A percentile compares a stretch with the other conserved stretches of the same genome.
Conservation (phyloP, 2,113 vertebrate species). For the Alethe diademata region DNA sequence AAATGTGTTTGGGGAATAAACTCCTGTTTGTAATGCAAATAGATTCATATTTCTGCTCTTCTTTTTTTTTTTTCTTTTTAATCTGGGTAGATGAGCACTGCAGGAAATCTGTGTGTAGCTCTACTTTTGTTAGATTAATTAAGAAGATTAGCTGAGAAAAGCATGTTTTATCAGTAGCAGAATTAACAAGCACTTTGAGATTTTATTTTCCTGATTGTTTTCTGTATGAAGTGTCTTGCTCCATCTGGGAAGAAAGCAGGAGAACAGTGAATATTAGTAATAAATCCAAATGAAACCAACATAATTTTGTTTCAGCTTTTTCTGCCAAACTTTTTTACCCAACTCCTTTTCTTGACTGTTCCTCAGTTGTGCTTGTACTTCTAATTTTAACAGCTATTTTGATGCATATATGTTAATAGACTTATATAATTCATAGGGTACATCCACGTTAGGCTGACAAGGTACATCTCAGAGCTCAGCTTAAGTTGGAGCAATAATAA, state of each 20-base stretch:
- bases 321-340: not conserved
- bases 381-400: slow-evolving; percentile 51
- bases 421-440: slow-evolving; percentile 18
- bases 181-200: not conserved
- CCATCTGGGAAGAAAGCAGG: not conserved
- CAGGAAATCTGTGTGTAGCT: not conserved
- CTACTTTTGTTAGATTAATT: slow-evolving; percentile 16
- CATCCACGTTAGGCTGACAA: not conserved
- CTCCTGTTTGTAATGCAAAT: not conserved
- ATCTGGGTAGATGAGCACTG: not conserved
- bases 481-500: not conserved
- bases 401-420: slow-evolving; percentile 30
- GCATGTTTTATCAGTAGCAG: not conserved
- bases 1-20: not conserved
- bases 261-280: not conserved
- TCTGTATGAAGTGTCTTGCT: not conserved
- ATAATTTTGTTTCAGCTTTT: not conserved
- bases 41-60: not conserved
- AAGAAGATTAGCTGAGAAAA: not conserved
- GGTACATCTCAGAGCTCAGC: not conserved
- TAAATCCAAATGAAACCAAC: not conserved
- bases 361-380: not conserved
- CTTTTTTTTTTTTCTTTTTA: not conserved
- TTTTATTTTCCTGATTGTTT: not conserved
- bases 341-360: not conserved